Conservation (phyloP, 2,888 invertebrate genomes). For the Drosophila nr. perissopoda region DNA sequence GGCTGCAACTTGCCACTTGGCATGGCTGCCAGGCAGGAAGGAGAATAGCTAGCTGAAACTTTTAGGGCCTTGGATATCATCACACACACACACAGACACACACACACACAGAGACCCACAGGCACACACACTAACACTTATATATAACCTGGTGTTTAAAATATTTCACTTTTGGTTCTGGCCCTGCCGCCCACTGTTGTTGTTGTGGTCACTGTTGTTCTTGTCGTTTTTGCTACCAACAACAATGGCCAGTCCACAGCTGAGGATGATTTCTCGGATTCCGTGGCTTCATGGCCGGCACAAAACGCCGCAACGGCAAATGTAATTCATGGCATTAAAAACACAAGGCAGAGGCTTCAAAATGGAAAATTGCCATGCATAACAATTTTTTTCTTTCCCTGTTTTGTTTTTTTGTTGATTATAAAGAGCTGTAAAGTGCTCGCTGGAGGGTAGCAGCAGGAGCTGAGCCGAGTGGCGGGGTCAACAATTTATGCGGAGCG, state of each 20-base stretch:
- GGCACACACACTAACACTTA: constrained; percentile 11
- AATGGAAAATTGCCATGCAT: constrained; percentile 82
- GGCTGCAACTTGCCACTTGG: constrained; percentile 48
- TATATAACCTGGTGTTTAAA: constrained; percentile 69
- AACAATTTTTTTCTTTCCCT: constrained; percentile 66
- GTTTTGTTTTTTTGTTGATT: constrained; percentile 52
- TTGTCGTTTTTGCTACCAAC: constrained; percentile 22
- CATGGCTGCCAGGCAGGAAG: constrained; percentile 20
- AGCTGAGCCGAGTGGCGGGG: constrained; percentile 2
- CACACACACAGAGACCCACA: constrained; percentile 23
- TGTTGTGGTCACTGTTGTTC: constrained; percentile 16
- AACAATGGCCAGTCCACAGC: constrained; percentile 57
- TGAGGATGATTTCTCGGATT: constrained; percentile 43
- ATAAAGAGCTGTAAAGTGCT: constrained; percentile 70
- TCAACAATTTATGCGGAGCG: constrained; percentile 69
- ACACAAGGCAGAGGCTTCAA: constrained; percentile 73
- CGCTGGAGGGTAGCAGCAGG: constrained; percentile 31
- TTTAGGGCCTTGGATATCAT: constrained; percentile 52
- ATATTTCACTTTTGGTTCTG: constrained; percentile 80
- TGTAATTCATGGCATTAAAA: constrained; percentile 76
- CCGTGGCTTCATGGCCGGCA: constrained; percentile 22
- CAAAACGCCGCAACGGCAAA: constrained; percentile 42
- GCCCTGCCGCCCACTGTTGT: constrained; percentile 54
- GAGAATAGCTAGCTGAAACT: constrained; percentile 24
- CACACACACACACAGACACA: constrained; percentile 35